Evolutionary conservation across 2,113 vertebrate species (phyloP).

Genomic region (Eidolon helvum): DNA sequence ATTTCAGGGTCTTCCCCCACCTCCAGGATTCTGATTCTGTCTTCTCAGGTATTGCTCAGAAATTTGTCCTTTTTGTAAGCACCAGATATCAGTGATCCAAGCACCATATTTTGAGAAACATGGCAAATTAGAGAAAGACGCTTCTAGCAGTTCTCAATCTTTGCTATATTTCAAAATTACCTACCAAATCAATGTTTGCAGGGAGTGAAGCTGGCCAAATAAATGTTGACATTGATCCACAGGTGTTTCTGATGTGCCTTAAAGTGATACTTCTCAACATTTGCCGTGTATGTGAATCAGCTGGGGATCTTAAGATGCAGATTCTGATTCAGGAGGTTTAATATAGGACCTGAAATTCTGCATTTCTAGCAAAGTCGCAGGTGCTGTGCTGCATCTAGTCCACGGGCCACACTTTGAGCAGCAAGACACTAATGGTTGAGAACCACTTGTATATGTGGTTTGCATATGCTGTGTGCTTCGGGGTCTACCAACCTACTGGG

Average conservation of each 20-base stretch:
- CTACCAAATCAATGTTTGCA: not conserved
- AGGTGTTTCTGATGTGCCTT: not conserved
- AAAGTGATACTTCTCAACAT: not conserved
- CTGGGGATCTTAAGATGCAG: not conserved
- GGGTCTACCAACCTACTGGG: not conserved
- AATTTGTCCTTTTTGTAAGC: not conserved
- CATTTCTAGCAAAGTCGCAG: not conserved
- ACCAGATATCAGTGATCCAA: not conserved
- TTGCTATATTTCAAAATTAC: not conserved
- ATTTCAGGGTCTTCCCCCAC: not conserved
- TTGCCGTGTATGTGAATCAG: not conserved
- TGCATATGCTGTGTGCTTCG: not conserved
- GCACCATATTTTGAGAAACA: not conserved
- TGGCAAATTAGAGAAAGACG: not conserved
- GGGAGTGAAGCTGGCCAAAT: not conserved
- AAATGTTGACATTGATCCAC: not conserved
- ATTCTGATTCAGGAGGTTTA: not conserved
- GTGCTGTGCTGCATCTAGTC: not conserved
- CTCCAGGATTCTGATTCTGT: not conserved
- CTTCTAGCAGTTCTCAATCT: not conserved
- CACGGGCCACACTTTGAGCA: not conserved
- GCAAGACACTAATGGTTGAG: not conserved
- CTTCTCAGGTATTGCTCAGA: not conserved
- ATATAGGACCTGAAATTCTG: not conserved
- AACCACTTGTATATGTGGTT: not conserved